Evolutionary conservation across 2,113 vertebrate species (phyloP).

Genomic region (Siniperca chuatsi): DNA sequence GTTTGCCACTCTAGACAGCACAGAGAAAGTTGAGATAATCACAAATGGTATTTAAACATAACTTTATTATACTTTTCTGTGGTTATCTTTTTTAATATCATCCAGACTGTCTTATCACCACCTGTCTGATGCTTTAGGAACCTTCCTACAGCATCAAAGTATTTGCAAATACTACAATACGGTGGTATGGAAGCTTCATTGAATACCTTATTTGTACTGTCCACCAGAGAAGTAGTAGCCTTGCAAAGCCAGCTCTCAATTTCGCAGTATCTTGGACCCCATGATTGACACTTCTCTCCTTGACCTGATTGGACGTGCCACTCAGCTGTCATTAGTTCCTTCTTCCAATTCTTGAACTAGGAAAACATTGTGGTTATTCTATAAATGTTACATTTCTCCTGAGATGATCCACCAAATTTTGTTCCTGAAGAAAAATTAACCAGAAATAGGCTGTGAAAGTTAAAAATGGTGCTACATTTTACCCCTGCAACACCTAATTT

Average conservation of each 20-base stretch:
- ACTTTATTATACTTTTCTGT: not conserved
- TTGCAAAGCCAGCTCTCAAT: constrained; percentile 23
- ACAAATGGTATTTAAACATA: constrained; percentile 7
- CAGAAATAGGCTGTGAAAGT: not conserved
- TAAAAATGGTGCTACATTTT: not conserved
- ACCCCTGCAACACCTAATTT: not conserved
- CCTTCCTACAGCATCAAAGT: not conserved
- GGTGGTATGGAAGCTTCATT: constrained; percentile 1
- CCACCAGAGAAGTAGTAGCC: not conserved
- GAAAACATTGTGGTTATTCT: not conserved
- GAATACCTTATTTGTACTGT: not conserved
- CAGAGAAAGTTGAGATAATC: constrained; percentile 19
- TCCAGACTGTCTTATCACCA: constrained; percentile 3
- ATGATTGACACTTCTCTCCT: not conserved
- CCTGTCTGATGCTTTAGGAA: constrained; percentile 2
- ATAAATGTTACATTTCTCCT: not conserved
- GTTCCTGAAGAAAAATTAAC: not conserved
- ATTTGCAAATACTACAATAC: not conserved
- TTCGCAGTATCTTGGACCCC: not conserved
- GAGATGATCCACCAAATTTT: not conserved
- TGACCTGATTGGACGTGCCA: not conserved
- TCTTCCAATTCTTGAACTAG: not conserved
- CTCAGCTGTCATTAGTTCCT: not conserved
- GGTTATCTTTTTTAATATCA: not conserved
- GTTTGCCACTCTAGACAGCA: constrained; percentile 21